Percentiles rank a stretch among this genome's conserved stretches.
These are phyloP conservation scores for Punctoribates punctum DNA, from an alignment of 2,888 invertebrate genomes.

Conservation along the genomic window DNA sequence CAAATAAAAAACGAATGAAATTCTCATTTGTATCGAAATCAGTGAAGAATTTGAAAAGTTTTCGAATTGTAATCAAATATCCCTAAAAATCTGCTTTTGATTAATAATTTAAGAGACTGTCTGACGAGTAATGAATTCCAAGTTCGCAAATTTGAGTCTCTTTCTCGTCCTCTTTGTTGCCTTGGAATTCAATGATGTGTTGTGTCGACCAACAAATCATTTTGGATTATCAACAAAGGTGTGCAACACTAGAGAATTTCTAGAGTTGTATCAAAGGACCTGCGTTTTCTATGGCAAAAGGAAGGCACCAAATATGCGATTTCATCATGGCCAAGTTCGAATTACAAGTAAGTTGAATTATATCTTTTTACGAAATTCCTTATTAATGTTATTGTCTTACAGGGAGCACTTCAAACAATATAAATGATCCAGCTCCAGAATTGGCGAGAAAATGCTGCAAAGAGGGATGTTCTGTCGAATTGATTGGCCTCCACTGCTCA, in stretches of 20 bases:
- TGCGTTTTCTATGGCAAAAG: slow-evolving; percentile 16
- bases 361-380: neutral
- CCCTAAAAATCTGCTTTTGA: too few species aligned
- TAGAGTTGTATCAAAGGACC: neutral
- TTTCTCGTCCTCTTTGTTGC: neutral
- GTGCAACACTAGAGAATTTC: slow-evolving; percentile 11
- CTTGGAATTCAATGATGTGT: neutral
- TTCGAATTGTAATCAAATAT: too few species aligned
- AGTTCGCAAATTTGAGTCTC: too few species aligned
- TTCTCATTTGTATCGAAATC: too few species aligned
- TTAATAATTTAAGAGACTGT: too few species aligned
- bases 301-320: too few species aligned
- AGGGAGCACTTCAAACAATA: neutral
- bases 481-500: slow-evolving; percentile 18
- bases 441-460: slow-evolving; percentile 20
- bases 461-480: neutral
- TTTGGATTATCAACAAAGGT: neutral
- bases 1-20: too few species aligned
- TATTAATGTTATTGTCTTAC: slow-evolving; percentile 3
- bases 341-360: neutral
- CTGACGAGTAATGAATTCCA: too few species aligned
- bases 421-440: slow-evolving; percentile 6
- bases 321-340: neutral
- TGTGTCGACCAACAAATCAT: neutral
- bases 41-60: too few species aligned